phyloP scores from a whole-genome alignment of 2,797 vertebrate species.

The Pantherophis vulpinus region DNA sequence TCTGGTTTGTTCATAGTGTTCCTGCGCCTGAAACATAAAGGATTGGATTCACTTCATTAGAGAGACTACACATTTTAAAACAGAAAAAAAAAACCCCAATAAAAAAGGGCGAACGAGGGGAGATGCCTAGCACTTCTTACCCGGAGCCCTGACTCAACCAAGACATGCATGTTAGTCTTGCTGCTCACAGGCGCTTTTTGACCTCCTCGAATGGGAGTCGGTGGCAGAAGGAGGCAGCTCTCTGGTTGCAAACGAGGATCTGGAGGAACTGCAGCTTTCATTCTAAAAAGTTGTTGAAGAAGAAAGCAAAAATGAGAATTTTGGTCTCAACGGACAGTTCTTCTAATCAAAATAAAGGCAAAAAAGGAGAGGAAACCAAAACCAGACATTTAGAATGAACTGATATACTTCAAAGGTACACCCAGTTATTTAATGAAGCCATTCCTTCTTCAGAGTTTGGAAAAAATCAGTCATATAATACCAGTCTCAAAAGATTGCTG shows the following conservation, averaged over 20 bases:
- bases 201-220: conserved; percentile 84
- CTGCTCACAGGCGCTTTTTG: conserved; percentile 83
- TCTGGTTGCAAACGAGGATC: conserved; percentile 87
- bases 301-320: conserved; percentile 31
- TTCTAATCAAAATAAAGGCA: background rate
- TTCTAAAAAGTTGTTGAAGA: conserved; percentile 67
- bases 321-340: background rate
- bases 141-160: conserved; percentile 90
- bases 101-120: background rate
- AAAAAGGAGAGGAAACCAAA: background rate
- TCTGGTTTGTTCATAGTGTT: background rate
- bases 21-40: background rate
- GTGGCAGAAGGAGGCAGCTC: conserved; percentile 90
- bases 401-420: background rate
- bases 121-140: conserved; percentile 67
- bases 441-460: background rate
- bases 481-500: background rate
- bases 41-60: background rate
- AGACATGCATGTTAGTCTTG: conserved; percentile 88
- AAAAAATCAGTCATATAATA: background rate
- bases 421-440: background rate
- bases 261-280: conserved; percentile 70
- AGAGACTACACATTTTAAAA: background rate
- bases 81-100: background rate
- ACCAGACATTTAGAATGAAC: background rate